phyloP scores from a whole-genome alignment of 2,888 invertebrate genomes.

The Laothoe populi region DNA sequence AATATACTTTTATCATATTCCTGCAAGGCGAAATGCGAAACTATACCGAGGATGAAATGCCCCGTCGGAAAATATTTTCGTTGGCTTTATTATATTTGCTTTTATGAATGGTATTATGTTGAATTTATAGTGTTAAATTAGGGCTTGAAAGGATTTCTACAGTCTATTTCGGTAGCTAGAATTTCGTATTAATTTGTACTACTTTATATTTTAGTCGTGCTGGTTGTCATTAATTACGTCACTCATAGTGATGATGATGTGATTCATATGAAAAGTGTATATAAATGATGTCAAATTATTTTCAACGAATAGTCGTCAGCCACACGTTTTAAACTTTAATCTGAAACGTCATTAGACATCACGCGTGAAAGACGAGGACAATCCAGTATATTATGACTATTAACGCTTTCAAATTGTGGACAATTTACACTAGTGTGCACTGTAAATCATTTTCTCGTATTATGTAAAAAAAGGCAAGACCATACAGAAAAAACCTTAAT shows the following conservation, averaged over 20 bases:
- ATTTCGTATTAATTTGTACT: too few species aligned
- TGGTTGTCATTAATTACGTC: not conserved
- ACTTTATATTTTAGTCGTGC: too few species aligned
- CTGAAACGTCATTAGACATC: not conserved
- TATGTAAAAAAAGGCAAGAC: too few species aligned
- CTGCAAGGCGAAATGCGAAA: not conserved
- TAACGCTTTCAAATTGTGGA: not conserved
- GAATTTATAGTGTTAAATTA: not conserved
- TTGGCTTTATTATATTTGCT: not conserved
- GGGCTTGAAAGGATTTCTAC: not conserved
- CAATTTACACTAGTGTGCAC: not conserved
- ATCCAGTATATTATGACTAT: not conserved
- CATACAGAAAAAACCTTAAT: too few species aligned
- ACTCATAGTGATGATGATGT: not conserved
- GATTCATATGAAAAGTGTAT: not conserved
- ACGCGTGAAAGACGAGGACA: not conserved
- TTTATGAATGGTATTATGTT: not conserved
- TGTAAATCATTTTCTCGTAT: too few species aligned
- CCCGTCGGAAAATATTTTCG: not conserved
- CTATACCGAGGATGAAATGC: not conserved
- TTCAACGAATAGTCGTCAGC: too few species aligned
- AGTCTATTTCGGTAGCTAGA: not conserved
- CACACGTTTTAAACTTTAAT: not conserved
- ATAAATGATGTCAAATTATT: not conserved
- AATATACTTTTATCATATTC: not conserved